Base-by-base conservation (phyloP, 1,140 invertebrate genomes). In the Diabrotica undecimpunctata region DNA sequence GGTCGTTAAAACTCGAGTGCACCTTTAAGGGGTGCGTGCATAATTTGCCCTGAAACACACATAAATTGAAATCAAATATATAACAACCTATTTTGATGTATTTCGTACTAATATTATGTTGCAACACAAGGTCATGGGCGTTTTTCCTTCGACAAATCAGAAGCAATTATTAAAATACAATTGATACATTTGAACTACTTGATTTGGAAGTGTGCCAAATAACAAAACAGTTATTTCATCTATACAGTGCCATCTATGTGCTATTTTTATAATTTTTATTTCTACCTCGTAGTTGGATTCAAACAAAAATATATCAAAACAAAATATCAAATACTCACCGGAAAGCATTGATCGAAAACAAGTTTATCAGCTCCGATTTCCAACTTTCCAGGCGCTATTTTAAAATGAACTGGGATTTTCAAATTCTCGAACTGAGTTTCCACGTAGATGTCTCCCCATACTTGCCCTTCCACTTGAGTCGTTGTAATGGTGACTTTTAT, bases 291-390 rank as follows among this genome's bases (percentile, higher is more conserved):
- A 25, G 25, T 25, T 25, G 25, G 4, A 25, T 25, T 2, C 4
- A 25, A 25, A 25, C 25, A 25, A 4, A 25, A 25, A 25, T 25
- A 25, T 25, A 25, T 25, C 1, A 53, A 56, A 11, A 25, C 13
- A 14, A 35, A 14, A 37, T 25, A 5, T 8, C 4, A 25, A n/a
- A 11, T 37, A 85, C 86, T 86, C 83, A 92, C 90, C 41, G 93
- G 93, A 84, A 93, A 94, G 69, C 90, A 90, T 78, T 92, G 86
- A 64, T 89, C 85, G 77, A 94, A 92, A 54, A 87, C 79, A 11
- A 94, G 76, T 68, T 85, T 83, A 68, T 88, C 85, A 38, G 87
- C 82, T 25, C 84, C 81, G 51, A 88, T 82, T 62, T 82, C 79
- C 58, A 86, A 70, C 69, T 82, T 83, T 38, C 87, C 87, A 53